Percentiles rank a stretch among this genome's conserved stretches.
Conservation (phyloP, 2,888 invertebrate genomes). For the Quadroppia sp. region DNA sequence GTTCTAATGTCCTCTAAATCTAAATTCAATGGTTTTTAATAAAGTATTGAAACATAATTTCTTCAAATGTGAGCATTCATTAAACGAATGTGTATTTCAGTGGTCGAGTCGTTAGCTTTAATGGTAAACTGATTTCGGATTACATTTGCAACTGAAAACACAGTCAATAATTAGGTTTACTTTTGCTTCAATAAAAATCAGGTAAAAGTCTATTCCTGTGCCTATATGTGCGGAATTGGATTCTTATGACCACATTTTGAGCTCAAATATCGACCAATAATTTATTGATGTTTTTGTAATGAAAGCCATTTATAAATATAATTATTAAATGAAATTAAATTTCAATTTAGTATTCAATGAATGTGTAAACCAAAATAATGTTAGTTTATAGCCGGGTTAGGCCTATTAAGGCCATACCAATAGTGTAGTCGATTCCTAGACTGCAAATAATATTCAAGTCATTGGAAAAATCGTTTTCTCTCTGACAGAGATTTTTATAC, state of each 20-base stretch:
- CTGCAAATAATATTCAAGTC: too few relatives aligned
- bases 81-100: background rate
- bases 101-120: constrained; percentile 4
- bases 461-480: background rate
- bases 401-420: too few relatives aligned
- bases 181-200: constrained; percentile 12
- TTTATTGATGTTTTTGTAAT: background rate
- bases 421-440: too few relatives aligned
- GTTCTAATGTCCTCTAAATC: background rate
- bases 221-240: too few relatives aligned
- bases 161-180: constrained; percentile 4
- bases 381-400: too few relatives aligned
- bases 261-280: background rate
- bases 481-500: background rate
- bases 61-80: background rate
- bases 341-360: background rate
- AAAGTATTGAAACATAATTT: constrained; percentile 3
- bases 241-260: background rate
- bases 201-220: background rate
- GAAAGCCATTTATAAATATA: background rate
- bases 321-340: background rate
- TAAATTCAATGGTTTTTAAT: too few relatives aligned
- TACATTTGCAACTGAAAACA: background rate
- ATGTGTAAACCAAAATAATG: too few relatives aligned
- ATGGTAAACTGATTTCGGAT: constrained; percentile 15